These are phyloP conservation scores for Musca domestica DNA, from an alignment of 1,140 invertebrate genomes.

Conservation along the genomic window DNA sequence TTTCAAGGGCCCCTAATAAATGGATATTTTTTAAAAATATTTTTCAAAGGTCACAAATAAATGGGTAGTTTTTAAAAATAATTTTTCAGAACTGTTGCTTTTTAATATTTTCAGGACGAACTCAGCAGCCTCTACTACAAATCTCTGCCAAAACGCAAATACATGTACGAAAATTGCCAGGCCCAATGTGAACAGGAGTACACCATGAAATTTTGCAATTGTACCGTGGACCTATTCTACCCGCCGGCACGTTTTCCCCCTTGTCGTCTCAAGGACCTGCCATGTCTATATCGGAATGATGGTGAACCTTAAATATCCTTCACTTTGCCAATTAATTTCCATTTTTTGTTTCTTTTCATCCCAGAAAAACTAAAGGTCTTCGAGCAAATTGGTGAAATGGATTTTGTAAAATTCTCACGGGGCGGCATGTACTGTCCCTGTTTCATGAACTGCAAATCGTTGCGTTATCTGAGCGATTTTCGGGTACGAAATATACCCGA, in stretches of 20 bases:
- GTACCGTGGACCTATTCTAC: slow-evolving; percentile 48
- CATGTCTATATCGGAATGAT: slow-evolving; percentile 39
- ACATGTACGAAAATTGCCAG: slow-evolving; percentile 51
- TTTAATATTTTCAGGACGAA: slow-evolving; percentile 43
- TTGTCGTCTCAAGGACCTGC: slow-evolving; percentile 37
- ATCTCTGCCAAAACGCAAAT: slow-evolving; percentile 41
- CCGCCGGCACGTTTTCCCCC: slow-evolving; percentile 27
- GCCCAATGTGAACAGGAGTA: slow-evolving; percentile 50
- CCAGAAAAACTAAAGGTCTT: slow-evolving; percentile 9
- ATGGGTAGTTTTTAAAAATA: no score
- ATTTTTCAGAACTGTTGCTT: no score
- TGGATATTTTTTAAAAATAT: no score
- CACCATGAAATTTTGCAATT: slow-evolving; percentile 46
- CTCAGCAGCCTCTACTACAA: slow-evolving; percentile 39
- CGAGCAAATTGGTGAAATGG: slow-evolving; percentile 13
- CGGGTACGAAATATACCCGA: background rate
- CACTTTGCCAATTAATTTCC: no score
- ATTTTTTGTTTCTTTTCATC: no score
- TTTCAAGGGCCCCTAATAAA: no score
- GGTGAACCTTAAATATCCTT: slow-evolving; percentile 15
- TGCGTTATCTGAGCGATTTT: slow-evolving; percentile 30
- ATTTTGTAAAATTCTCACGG: background rate
- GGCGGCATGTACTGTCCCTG: slow-evolving; percentile 41
- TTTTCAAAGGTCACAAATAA: no score
- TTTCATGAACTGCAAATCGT: slow-evolving; percentile 41